phyloP scores from a whole-genome alignment of 2,888 invertebrate genomes.

The Megaustenia siamemsis region DNA sequence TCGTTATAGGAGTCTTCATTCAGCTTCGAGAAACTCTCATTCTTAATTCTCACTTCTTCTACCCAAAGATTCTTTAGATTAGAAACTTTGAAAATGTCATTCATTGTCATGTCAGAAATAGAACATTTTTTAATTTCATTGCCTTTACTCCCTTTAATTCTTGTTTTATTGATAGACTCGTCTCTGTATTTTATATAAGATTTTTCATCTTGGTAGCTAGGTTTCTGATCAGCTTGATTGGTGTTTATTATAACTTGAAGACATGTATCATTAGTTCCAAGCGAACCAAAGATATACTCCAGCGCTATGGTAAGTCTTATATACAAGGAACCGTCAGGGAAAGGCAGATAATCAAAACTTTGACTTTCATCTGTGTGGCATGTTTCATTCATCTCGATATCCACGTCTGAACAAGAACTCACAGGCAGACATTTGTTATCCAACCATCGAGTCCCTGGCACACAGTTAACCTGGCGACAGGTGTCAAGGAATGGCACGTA shows the following conservation, averaged over 20 bases:
- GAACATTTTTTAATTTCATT: neutral
- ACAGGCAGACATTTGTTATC: neutral
- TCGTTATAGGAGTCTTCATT: neutral
- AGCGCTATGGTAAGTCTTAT: slow-evolving; percentile 21
- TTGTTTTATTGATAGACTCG: no score
- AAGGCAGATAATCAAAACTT: neutral
- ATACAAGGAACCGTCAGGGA: neutral
- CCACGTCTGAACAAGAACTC: neutral
- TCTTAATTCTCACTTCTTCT: neutral
- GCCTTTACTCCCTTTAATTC: no score
- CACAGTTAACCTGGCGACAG: slow-evolving; percentile 2
- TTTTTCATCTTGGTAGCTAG: no score
- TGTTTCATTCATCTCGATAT: neutral
- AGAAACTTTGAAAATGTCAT: neutral
- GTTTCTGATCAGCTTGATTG: neutral
- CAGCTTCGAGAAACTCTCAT: neutral
- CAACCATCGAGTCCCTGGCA: neutral
- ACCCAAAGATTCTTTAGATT: neutral
- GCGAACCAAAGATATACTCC: neutral
- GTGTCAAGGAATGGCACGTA: neutral
- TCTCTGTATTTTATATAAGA: no score
- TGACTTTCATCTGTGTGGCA: neutral
- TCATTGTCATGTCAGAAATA: neutral
- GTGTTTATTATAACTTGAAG: neutral
- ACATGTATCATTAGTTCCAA: neutral